These are phyloP conservation scores for Paracyclopina nana DNA, from an alignment of 1,140 invertebrate species.

Conservation along the genomic window DNA sequence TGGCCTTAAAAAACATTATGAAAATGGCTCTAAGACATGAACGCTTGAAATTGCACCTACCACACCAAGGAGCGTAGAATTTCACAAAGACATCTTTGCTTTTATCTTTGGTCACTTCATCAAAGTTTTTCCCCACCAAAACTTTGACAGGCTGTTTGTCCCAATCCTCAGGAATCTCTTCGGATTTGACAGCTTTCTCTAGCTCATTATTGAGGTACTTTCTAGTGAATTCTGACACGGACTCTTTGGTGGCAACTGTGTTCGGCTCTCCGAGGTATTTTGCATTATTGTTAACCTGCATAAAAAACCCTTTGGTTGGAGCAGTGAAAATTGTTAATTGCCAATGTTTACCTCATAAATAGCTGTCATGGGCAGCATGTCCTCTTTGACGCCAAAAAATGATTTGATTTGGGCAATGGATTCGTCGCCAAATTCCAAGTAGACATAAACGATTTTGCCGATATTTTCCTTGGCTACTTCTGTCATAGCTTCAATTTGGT, in stretches of 20 bases:
- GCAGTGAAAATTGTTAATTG: background rate
- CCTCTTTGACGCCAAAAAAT: constrained; percentile 84
- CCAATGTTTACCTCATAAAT: background rate
- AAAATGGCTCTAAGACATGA: background rate
- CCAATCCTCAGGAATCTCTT: constrained; percentile 93
- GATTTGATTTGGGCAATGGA: constrained; percentile 92
- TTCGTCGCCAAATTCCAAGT: constrained; percentile 79
- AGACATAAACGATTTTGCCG: constrained; percentile 81
- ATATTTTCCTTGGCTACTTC: constrained; percentile 68
- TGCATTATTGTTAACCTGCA: background rate
- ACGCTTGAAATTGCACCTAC: constrained; percentile 37
- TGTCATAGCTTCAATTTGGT: constrained; percentile 49
- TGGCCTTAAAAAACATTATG: constrained; percentile 41
- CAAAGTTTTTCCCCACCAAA: constrained; percentile 87
- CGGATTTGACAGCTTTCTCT: constrained; percentile 43
- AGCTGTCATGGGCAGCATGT: constrained; percentile 8
- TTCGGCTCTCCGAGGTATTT: background rate
- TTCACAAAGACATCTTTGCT: constrained; percentile 88
- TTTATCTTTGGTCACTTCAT: constrained; percentile 69
- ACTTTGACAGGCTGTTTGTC: constrained; percentile 82
- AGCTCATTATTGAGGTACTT: background rate
- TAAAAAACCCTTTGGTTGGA: background rate
- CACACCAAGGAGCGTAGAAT: constrained; percentile 92
- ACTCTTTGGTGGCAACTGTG: background rate
- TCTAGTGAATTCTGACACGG: background rate